Evolutionary conservation across 2,888 invertebrate species (phyloP).

Genomic region (Lithophane ornitopus): DNA sequence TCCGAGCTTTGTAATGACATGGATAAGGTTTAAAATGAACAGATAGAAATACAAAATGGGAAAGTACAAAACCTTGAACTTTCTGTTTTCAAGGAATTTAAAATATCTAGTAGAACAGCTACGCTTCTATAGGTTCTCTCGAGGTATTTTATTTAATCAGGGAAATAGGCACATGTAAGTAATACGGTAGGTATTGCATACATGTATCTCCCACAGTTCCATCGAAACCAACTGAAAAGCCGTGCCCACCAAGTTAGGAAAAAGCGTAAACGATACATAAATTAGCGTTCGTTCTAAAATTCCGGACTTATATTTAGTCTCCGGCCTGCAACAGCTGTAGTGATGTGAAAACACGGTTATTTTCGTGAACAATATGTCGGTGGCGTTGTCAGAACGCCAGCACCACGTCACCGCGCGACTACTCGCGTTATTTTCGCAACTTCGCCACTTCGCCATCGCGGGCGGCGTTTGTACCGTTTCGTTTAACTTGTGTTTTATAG

Average conservation of each 20-base stretch:
- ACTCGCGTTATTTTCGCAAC: constrained; percentile 80
- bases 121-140: background rate
- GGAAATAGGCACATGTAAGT: background rate
- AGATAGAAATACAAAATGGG: background rate
- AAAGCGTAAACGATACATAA: constrained; percentile 61
- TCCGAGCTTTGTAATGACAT: background rate
- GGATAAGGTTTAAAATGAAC: constrained; percentile 23
- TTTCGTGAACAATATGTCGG: constrained; percentile 81
- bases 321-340: constrained; percentile 73
- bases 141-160: background rate
- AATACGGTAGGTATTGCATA: background rate
- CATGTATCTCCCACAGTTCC: background rate
- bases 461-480: constrained; percentile 62
- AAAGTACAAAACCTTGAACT: constrained; percentile 21
- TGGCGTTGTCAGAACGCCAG: constrained; percentile 83
- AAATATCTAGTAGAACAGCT: background rate
- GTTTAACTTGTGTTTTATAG: constrained; percentile 73
- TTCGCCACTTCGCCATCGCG: constrained; percentile 64
- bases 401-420: constrained; percentile 74
- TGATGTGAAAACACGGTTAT: constrained; percentile 78
- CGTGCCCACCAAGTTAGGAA: constrained; percentile 59
- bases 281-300: constrained; percentile 61
- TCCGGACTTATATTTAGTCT: constrained; percentile 66
- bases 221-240: background rate
- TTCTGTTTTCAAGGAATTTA: background rate